phyloP scores from a whole-genome alignment of 1,140 invertebrate genomes.

The Forficula auricularia region DNA sequence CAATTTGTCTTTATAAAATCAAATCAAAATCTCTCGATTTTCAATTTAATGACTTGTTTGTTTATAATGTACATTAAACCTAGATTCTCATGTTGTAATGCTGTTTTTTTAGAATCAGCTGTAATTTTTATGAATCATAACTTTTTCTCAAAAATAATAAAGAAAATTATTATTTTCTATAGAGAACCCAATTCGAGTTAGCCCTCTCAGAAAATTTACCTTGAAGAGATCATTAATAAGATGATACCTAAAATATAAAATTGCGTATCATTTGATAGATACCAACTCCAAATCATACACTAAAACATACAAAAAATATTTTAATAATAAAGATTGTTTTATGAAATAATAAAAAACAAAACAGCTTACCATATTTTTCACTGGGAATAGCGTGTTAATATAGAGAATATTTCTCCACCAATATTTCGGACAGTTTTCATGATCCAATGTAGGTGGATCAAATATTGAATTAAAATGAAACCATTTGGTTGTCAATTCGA shows the following conservation, averaged over 20 bases:
- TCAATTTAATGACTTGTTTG: no score
- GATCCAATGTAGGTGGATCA: conserved; percentile 21
- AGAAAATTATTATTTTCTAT: no score
- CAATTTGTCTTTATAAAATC: no score
- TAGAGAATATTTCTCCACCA: conserved; percentile 30
- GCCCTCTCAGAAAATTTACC: conserved; percentile 17
- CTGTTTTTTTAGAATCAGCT: no score
- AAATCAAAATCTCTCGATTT: no score
- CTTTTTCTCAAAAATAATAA: no score
- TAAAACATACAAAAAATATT: conserved; percentile 12
- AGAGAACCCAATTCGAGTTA: no score
- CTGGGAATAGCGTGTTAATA: conserved; percentile 26
- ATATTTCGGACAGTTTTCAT: conserved; percentile 24
- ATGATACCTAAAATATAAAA: conserved; percentile 24
- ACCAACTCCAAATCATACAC: conserved; percentile 27
- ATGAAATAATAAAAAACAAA: conserved; percentile 4
- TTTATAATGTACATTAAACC: no score
- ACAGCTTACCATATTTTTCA: conserved; percentile 22
- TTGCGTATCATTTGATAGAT: conserved; percentile 25
- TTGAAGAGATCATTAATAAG: conserved; percentile 21
- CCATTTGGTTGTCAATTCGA: conserved; percentile 21
- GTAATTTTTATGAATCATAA: no score
- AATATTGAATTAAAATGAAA: conserved; percentile 21
- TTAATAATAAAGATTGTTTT: conserved; percentile 3
- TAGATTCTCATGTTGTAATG: no score